Percentiles rank a stretch among this genome's conserved stretches.
Evolutionary conservation across 2,113 vertebrate genomes (phyloP).

Genomic region (Pan troglodytes): DNA sequence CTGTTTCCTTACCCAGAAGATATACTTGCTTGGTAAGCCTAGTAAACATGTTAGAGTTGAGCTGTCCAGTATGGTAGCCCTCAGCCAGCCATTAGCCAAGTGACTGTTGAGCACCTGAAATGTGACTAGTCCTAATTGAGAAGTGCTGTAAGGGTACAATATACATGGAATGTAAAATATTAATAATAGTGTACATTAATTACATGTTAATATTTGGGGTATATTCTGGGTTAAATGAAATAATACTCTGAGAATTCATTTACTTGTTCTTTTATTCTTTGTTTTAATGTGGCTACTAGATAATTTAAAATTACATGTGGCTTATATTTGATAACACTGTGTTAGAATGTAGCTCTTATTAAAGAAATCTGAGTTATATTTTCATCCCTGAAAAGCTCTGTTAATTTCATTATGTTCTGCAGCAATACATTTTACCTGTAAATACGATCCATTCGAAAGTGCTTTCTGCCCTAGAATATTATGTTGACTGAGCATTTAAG

Average conservation of each 20-base stretch:
- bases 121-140: neutral
- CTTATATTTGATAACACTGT: neutral
- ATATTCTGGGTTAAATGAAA: neutral
- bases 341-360: neutral
- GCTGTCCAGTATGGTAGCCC: neutral
- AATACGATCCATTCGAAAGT: neutral
- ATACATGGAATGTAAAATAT: neutral
- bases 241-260: neutral
- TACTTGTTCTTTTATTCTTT: neutral
- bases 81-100: neutral
- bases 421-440: neutral
- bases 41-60: neutral
- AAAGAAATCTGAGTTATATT: neutral
- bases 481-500: neutral
- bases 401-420: slow-evolving; percentile 10
- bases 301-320: neutral
- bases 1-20: neutral
- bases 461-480: neutral
- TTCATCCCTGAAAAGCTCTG: neutral
- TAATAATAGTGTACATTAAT: neutral
- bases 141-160: neutral
- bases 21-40: neutral
- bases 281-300: neutral
- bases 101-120: neutral
- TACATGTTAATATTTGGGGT: neutral